phyloP scores from a whole-genome alignment of 2,797 vertebrate genomes.

The Hozukius guyotensis region DNA sequence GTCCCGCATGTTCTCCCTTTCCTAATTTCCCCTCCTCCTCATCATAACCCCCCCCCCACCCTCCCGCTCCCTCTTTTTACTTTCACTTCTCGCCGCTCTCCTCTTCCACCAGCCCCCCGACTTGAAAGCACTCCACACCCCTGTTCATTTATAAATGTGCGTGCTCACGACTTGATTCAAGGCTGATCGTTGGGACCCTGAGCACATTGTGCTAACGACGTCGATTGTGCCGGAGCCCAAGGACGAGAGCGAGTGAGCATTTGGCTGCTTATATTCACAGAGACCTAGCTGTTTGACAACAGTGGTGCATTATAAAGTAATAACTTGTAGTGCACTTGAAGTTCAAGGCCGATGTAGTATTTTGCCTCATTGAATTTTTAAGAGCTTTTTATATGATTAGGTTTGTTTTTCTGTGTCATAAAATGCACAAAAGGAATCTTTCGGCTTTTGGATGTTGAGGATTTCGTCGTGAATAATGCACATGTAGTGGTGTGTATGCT shows the following conservation, averaged over 20 bases:
- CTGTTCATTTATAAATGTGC: slow-evolving; percentile 9
- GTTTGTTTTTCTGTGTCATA: background rate
- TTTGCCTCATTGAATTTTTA: background rate
- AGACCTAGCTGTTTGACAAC: background rate
- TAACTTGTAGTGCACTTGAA: background rate
- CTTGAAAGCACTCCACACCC: background rate
- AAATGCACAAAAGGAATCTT: background rate
- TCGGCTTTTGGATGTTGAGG: background rate
- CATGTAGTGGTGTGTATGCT: background rate
- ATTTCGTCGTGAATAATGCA: background rate
- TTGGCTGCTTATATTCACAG: background rate
- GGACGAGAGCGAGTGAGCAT: slow-evolving; percentile 9
- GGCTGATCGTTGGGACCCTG: slow-evolving; percentile 20
- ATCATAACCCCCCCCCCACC: background rate
- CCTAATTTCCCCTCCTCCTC: background rate
- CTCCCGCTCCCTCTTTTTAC: background rate
- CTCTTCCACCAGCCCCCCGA: background rate
- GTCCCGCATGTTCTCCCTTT: background rate
- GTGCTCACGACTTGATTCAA: slow-evolving; percentile 12
- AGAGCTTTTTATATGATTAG: background rate
- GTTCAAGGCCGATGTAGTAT: background rate
- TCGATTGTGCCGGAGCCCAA: slow-evolving; percentile 26
- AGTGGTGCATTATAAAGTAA: background rate
- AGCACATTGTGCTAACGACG: slow-evolving; percentile 9
- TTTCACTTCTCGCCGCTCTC: background rate